A percentile compares a stretch with the other conserved stretches of the same genome.
Evolutionary conservation across 2,113 vertebrate genomes (phyloP).

Genomic region (Tachysurus fulvidraco): DNA sequence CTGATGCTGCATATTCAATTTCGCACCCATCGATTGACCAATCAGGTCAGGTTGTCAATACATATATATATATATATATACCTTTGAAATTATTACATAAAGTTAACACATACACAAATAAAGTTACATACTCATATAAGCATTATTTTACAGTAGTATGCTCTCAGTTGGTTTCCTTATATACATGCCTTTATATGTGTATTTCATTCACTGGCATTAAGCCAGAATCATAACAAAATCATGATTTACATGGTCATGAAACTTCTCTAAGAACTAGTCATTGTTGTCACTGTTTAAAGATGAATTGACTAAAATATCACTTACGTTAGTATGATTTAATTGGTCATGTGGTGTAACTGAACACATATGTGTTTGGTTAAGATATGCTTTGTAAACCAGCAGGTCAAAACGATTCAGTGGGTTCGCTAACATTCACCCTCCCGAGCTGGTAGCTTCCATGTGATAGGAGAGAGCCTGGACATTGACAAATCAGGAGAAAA

Average conservation of each 20-base stretch:
- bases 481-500: neutral
- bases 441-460: neutral
- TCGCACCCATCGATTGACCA: slow-evolving; percentile 22
- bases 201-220: neutral
- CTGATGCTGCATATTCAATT: slow-evolving; percentile 40
- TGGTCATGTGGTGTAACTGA: neutral
- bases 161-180: no score
- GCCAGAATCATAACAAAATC: neutral
- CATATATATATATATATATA: no score
- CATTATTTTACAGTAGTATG: neutral
- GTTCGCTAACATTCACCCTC: neutral
- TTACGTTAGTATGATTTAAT: neutral
- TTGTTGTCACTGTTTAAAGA: neutral
- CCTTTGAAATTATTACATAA: no score
- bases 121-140: neutral
- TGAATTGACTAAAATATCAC: neutral
- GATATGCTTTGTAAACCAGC: neutral
- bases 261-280: neutral
- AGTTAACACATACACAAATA: no score
- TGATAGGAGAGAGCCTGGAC: neutral
- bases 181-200: no score
- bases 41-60: slow-evolving; percentile 21
- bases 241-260: neutral
- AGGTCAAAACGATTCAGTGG: neutral
- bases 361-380: no score